Conservation (phyloP, 2,113 vertebrate genomes). For the Cheirogaleus medius region DNA sequence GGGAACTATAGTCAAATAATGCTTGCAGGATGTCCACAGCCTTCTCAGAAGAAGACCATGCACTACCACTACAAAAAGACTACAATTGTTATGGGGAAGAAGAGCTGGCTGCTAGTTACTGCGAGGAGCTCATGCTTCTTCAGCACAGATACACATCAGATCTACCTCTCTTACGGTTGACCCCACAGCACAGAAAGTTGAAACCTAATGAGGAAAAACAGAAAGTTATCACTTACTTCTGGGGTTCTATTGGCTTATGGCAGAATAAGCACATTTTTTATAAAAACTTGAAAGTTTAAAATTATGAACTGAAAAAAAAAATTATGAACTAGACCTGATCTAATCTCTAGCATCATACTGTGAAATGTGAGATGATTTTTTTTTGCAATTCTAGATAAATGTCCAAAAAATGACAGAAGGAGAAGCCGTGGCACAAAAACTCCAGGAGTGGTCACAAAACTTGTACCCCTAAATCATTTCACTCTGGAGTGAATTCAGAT, state of each 20-base stretch:
- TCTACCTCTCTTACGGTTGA: constrained; percentile 81
- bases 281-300: background rate
- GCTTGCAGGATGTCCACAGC: background rate
- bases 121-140: constrained; percentile 68
- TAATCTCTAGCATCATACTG: background rate
- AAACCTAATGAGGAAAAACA: constrained; percentile 79
- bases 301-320: constrained; percentile 11
- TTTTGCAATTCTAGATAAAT: background rate
- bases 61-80: constrained; percentile 9
- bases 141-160: constrained; percentile 48
- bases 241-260: constrained; percentile 25
- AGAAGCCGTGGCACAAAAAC: background rate
- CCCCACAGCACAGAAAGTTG: constrained; percentile 82
- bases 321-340: background rate
- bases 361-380: constrained; percentile 11
- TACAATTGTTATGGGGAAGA: background rate
- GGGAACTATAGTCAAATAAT: background rate
- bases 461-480: constrained; percentile 22
- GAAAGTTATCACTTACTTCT: constrained; percentile 58
- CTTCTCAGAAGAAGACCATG: constrained; percentile 33
- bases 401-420: background rate
- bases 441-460: constrained; percentile 10
- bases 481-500: background rate
- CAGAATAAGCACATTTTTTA: background rate
- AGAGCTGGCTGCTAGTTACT: constrained; percentile 59